Percentiles rank a stretch among this genome's conserved stretches.
These are phyloP conservation scores for Cuniculus paca DNA, from an alignment of 2,797 vertebrate species.

Conservation along the genomic window DNA sequence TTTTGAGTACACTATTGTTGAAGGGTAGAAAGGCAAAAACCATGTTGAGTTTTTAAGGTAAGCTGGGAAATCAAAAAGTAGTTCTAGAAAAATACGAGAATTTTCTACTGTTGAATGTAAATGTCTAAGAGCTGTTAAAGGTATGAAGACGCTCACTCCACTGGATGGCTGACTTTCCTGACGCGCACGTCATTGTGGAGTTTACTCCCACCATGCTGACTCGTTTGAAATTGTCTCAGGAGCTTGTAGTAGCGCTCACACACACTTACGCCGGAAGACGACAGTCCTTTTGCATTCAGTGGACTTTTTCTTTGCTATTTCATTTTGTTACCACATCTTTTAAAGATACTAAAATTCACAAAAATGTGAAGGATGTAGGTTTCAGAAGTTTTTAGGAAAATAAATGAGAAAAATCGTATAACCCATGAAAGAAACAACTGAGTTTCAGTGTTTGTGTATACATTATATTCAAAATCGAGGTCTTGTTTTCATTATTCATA, in stretches of 20 bases:
- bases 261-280: background rate
- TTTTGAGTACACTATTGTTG: background rate
- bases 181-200: background rate
- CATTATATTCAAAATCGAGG: constrained; percentile 45
- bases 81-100: constrained; percentile 31
- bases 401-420: background rate
- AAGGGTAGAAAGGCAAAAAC: constrained; percentile 7
- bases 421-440: background rate
- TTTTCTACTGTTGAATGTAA: background rate
- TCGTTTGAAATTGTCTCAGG: constrained; percentile 22
- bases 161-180: background rate
- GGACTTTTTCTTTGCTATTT: background rate
- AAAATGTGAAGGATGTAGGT: background rate
- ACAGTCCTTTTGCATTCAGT: background rate
- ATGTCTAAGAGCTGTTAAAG: constrained; percentile 15
- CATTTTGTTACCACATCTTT: constrained; percentile 3
- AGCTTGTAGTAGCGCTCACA: background rate
- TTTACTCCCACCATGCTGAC: background rate
- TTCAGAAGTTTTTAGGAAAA: constrained; percentile 27
- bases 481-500: constrained; percentile 32
- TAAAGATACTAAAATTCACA: background rate
- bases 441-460: constrained; percentile 42
- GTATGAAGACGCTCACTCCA: background rate
- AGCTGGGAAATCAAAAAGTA: constrained; percentile 40
- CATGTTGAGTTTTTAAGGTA: constrained; percentile 52